phyloP scores from a whole-genome alignment of 2,888 invertebrate species.

The Pyrrhia umbra region DNA sequence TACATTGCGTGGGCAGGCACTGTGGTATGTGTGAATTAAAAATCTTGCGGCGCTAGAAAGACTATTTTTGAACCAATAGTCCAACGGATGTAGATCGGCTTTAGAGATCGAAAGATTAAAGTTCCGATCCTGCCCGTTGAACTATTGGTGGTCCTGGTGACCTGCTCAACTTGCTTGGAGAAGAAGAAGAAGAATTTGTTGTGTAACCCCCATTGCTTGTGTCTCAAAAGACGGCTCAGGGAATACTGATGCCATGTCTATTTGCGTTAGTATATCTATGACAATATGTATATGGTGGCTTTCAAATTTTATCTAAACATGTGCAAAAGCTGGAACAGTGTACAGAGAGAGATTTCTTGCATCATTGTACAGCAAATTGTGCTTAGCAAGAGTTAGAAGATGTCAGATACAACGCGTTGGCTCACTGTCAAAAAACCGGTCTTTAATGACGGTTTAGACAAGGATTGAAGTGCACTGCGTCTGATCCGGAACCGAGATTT shows the following conservation, averaged over 20 bases:
- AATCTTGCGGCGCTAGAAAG: conserved; percentile 49
- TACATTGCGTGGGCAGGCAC: too few species aligned
- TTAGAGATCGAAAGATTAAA: not conserved
- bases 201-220: not conserved
- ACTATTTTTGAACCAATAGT: conserved; percentile 2
- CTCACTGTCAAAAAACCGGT: conserved; percentile 13
- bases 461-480: conserved; percentile 6
- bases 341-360: not conserved
- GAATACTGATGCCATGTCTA: conserved; percentile 22
- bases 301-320: conserved; percentile 37
- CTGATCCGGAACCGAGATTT: not conserved
- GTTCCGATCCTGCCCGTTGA: not conserved
- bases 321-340: not conserved
- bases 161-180: not conserved
- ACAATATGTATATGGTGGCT: conserved; percentile 55
- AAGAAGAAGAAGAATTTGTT: not conserved
- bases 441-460: conserved; percentile 1
- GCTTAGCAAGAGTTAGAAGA: conserved; percentile 4
- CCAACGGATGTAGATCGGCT: not conserved
- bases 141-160: conserved; percentile 1
- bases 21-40: conserved; percentile 10
- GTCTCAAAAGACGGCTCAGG: too few species aligned
- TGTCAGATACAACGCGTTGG: conserved; percentile 9
- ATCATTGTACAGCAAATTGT: not conserved
- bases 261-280: conserved; percentile 40